Base-by-base conservation (phyloP, 2,797 vertebrate genomes). In the Amazonetta brasiliensis region DNA sequence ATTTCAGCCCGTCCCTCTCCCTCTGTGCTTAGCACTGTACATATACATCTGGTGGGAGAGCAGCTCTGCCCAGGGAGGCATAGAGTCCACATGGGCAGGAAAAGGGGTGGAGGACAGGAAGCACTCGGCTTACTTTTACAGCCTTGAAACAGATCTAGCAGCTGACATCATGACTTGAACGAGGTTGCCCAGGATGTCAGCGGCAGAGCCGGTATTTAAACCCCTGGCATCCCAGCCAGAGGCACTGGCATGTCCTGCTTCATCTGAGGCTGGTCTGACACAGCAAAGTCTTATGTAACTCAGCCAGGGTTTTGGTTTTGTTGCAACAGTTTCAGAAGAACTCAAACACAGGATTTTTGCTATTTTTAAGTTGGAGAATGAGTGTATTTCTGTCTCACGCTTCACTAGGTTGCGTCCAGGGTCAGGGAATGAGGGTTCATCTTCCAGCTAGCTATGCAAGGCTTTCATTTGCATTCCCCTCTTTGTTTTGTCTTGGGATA, bases 41-140 rank as follows among this genome's bases (percentile, higher is more conserved):
- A 1, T 4, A 6, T 0, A 11, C 8, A 19, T 3, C 3, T 2
- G 0, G 12, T 4, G 39, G 79, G 58, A 72, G 72, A 75, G 68
- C 48, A 50, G 73, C 66, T 91, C 80, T 95, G 73, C 50, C 41
- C 43, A 4, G 56, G 48, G 39, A 81, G 39, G 12, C 3, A 9
- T 6, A 46, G 58, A 75, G 59, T 22, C 66, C 58, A 22, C 21
- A 3, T 23, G 21, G 66, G 67, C 60, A 68, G 81, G 48, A 63
- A 48, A 48, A 75, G 50, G 59, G 31, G 11, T 64, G 28, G 85
- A 71, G 63, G 50, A 9, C 33, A 31, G 55, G 87, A 78, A 6
- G 2, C 67, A 23, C 46, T n/a, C 2, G 1, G 69, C 87, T 68
- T 19, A 10, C 30, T 90, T 91, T 72, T 25, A 35, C 39, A 31